These are phyloP conservation scores for Chrosomus eos DNA, from an alignment of 2,797 vertebrate species.

Conservation along the genomic window DNA sequence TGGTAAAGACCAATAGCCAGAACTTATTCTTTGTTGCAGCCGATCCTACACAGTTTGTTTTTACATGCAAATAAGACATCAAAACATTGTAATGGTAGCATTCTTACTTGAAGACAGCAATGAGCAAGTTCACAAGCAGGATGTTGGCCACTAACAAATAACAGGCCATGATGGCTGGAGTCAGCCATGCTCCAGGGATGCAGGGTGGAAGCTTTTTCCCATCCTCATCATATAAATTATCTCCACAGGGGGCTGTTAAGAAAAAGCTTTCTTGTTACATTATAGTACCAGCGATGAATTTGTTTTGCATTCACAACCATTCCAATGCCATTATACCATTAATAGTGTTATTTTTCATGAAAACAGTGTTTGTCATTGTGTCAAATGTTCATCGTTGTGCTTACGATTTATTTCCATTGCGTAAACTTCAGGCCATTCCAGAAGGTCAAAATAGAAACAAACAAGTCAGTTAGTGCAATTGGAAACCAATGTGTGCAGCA, in stretches of 20 bases:
- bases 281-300: not conserved
- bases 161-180: constrained; percentile 98
- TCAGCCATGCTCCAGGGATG: constrained; percentile 98
- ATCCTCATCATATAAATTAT: constrained; percentile 96
- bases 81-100: not conserved
- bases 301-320: not conserved
- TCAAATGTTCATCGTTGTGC: constrained; percentile 67
- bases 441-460: constrained; percentile 59
- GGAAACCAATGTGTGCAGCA: constrained; percentile 2
- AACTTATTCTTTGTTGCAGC: not conserved
- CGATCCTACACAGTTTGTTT: not conserved
- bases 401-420: constrained; percentile 99
- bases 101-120: constrained; percentile 97
- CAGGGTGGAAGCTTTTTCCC: constrained; percentile 96
- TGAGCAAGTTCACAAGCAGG: constrained; percentile 96
- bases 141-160: constrained; percentile 98
- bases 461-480: constrained; percentile 14
- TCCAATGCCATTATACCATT: not conserved
- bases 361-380: not conserved
- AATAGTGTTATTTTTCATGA: not conserved
- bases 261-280: constrained; percentile 36
- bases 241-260: constrained; percentile 90
- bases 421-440: constrained; percentile 84
- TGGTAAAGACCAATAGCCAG: not conserved
- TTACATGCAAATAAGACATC: not conserved